Base-by-base conservation (phyloP, 1,140 invertebrate genomes). In the Nomia melanderi region DNA sequence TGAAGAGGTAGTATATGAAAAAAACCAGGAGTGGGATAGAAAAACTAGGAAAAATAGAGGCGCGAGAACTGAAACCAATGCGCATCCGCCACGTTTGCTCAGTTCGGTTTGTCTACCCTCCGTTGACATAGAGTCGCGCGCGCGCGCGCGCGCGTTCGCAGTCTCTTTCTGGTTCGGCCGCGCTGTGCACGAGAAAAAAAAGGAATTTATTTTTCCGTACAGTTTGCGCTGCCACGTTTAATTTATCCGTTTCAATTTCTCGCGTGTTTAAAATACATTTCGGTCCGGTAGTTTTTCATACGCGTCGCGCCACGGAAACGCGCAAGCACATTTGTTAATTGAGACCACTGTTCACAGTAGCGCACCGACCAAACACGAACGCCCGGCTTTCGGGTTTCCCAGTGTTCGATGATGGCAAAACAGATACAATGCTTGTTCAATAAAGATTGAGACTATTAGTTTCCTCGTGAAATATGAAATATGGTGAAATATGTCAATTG, bases 41-140 rank as follows among this genome's bases (percentile, higher is more conserved):
- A 69, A 59, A 29, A 47, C 29, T 64, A 14, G 33, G 12, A 57
- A 47, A 66, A 65, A 62, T 57, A 78, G 57, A 63, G 73, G 62
- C 78, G 77, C 47, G 62, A 72, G 60, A 65, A 59, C 70, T 79
- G 83, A 86, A 88, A 86, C 82, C 85, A 79, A 86, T 80, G 82
- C 67, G 74, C 81, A 63, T 78, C 79, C 81, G 81, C 36, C 66
- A 60, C 79, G 69, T 83, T 82, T 87, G 82, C 72, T 88, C 76
- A 71, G 78, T 76, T 83, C 66, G 71, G 69, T 85, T 89, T 87
- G 87, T 85, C 87, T 83, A 72, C 50, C 73, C 23, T 72, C 57
- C 71, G 41, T 78, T 76, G 80, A 78, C 78, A 75, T 50, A 79
- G 64, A 72, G 57, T 56, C 57, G 57, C 57, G 23, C 72, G 36